A percentile compares a stretch with the other conserved stretches of the same genome.
These are phyloP conservation scores for Daboia siamensis DNA, from an alignment of 2,113 vertebrate species.

Conservation along the genomic window DNA sequence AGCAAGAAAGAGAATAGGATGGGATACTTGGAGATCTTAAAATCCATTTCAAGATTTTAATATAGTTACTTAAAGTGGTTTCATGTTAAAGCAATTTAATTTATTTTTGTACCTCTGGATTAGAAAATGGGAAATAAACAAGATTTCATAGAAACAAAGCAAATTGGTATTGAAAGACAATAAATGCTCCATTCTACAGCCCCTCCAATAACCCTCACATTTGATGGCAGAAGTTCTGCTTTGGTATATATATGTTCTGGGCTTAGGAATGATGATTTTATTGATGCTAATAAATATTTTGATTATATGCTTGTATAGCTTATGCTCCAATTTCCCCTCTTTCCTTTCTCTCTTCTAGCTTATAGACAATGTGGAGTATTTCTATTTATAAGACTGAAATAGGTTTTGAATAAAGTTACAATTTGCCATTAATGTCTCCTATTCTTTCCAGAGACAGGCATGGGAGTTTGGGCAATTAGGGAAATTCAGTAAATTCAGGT, in stretches of 20 bases:
- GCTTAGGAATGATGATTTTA: slow-evolving; percentile 34
- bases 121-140: slow-evolving; percentile 4
- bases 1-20: not conserved
- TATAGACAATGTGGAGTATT: not conserved
- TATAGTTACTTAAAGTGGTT: not conserved
- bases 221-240: not conserved
- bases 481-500: not conserved
- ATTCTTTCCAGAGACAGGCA: not conserved
- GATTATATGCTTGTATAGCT: not conserved
- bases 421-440: not conserved
- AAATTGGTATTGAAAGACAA: not conserved
- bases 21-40: not conserved
- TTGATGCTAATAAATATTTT: slow-evolving; percentile 18
- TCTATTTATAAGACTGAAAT: slow-evolving; percentile 7
- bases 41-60: not conserved
- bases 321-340: too few relatives aligned
- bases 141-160: not conserved
- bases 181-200: not conserved
- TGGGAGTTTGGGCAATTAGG: not conserved
- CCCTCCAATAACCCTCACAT: not conserved
- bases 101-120: not conserved
- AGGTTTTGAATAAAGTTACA: not conserved
- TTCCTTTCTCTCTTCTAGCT: not conserved
- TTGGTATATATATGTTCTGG: slow-evolving; percentile 16
- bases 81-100: slow-evolving; percentile 16